Conservation (phyloP, 2,113 vertebrate genomes). For the Pimephales promelas region DNA sequence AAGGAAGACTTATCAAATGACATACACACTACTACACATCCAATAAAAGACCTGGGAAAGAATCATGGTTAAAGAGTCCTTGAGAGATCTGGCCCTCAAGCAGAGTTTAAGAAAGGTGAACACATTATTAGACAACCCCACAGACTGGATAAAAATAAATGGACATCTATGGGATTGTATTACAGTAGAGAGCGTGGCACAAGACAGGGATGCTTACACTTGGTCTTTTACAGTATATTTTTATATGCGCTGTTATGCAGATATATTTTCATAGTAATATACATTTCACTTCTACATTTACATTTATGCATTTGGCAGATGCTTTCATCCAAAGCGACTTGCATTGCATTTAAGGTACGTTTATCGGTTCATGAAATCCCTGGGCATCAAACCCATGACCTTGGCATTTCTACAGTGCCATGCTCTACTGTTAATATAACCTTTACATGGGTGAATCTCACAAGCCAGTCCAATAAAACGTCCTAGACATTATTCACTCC, state of each 20-base stretch:
- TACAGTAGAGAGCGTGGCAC: constrained; percentile 4
- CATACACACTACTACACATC: not conserved
- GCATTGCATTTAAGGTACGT: too few species aligned
- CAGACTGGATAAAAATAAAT: constrained; percentile 19
- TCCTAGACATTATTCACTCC: too few species aligned
- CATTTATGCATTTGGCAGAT: too few species aligned
- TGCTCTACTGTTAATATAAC: too few species aligned
- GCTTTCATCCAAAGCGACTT: too few species aligned
- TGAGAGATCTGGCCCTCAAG: not conserved
- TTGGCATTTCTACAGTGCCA: too few species aligned
- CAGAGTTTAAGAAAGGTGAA: not conserved
- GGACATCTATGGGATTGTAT: constrained; percentile 14
- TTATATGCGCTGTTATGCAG: not conserved
- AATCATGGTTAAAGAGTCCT: not conserved
- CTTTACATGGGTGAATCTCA: too few species aligned
- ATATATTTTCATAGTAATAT: too few species aligned
- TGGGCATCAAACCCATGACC: too few species aligned
- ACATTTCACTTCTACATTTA: too few species aligned
- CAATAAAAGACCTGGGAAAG: constrained; percentile 1
- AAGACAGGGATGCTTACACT: not conserved
- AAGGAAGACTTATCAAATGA: not conserved
- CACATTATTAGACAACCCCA: not conserved
- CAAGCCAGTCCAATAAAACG: too few species aligned
- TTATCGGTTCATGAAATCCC: too few species aligned
- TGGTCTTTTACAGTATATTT: not conserved